phyloP scores from a whole-genome alignment of 2,113 vertebrate species.

The Onychostoma macrolepis region DNA sequence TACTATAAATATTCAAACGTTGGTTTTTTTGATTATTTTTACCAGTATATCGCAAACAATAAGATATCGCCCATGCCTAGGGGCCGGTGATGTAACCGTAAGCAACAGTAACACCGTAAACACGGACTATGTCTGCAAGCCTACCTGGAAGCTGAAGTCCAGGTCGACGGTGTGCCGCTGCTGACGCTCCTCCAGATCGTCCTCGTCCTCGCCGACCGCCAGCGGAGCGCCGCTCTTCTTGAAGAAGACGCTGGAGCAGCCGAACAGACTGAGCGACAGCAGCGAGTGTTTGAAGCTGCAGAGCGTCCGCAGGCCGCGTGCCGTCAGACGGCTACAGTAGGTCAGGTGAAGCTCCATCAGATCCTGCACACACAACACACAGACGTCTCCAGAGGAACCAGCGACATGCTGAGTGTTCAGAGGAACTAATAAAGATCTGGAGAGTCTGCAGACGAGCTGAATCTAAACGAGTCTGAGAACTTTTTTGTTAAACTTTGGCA shows the following conservation, averaged over 20 bases:
- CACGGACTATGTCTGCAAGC: too few relatives aligned
- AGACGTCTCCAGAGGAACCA: neutral
- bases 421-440: too few relatives aligned
- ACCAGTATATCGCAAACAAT: too few relatives aligned
- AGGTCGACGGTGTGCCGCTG: slow-evolving; percentile 84
- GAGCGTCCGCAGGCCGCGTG: slow-evolving; percentile 90
- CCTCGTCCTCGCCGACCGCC: slow-evolving; percentile 83
- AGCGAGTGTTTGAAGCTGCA: slow-evolving; percentile 87
- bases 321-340: slow-evolving; percentile 90
- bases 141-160: slow-evolving; percentile 87
- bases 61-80: too few relatives aligned
- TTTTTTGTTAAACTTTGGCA: too few relatives aligned
- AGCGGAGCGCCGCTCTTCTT: slow-evolving; percentile 85
- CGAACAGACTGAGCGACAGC: slow-evolving; percentile 92
- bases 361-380: slow-evolving; percentile 76
- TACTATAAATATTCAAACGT: too few relatives aligned
- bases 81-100: too few relatives aligned
- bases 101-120: too few relatives aligned
- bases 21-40: too few relatives aligned
- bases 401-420: too few relatives aligned
- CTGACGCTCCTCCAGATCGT: slow-evolving; percentile 84
- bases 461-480: neutral
- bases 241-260: slow-evolving; percentile 90
- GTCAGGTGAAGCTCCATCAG: slow-evolving; percentile 93
- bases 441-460: neutral